phyloP scores from a whole-genome alignment of 2,113 vertebrate genomes.

The Antechinus stuartii region DNA sequence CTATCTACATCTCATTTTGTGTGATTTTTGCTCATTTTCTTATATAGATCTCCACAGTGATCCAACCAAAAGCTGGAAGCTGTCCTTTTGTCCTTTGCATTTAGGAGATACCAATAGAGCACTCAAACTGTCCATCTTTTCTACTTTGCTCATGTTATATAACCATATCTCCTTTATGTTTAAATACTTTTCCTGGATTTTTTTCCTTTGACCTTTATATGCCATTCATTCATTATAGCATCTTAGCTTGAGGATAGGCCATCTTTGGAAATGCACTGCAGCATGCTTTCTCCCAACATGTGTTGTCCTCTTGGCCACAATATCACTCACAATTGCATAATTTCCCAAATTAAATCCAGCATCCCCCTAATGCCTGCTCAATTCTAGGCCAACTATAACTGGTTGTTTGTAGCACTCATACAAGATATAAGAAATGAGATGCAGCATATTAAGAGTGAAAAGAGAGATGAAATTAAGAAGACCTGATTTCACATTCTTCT shows the following conservation, averaged over 20 bases:
- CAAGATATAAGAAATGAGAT: not conserved
- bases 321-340: not conserved
- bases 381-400: not conserved
- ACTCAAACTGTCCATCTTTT: not conserved
- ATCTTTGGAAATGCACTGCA: not conserved
- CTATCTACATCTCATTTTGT: not conserved
- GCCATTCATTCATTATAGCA: not conserved
- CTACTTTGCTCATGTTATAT: not conserved
- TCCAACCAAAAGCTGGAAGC: not conserved
- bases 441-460: not conserved
- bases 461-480: not conserved
- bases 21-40: not conserved
- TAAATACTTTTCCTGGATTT: not conserved
- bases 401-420: not conserved
- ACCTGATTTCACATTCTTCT: not conserved
- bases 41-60: not conserved
- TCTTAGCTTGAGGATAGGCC: not conserved
- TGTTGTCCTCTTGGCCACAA: too few species aligned
- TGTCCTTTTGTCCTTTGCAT: not conserved
- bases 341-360: not conserved
- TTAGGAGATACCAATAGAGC: not conserved
- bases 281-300: not conserved
- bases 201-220: not conserved
- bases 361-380: too few species aligned
- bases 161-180: not conserved